Base-by-base conservation (phyloP, 1,140 invertebrate genomes). In the Drosophila teissieri region DNA sequence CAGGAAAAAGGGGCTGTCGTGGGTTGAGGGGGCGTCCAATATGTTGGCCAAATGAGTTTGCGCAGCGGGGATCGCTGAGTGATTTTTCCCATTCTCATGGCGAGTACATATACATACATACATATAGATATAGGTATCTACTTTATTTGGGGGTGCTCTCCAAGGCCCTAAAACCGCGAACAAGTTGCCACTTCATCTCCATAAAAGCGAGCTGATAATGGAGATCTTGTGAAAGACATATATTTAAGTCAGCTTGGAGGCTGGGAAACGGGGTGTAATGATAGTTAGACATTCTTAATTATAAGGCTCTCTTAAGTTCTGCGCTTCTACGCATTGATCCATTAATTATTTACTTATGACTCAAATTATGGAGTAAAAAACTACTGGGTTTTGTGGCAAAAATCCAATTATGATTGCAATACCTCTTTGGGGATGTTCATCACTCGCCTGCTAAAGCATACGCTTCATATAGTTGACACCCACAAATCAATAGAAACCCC, bases 41-140 rank as follows among this genome's bases (percentile, higher is more conserved):
- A 44, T 53, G 36, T 68, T 68, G 61, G 61, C 64, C 64, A 68
- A 68, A 52, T 68, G 37, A 44, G 64, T 36, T 31, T 24, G 46
- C 45, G 6, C 64, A 24, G 22, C 31, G 36, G 61, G 45, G 36
- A 12, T 15, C 40, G 34, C 40, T 64, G 27, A 64, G 60, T 67
- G 64, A 64, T 36, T 67, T 42, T 46, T 17, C 34, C 22, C 15
- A 34, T 48, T 65, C 10, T 24, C 19, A 34, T 57, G 27, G 31
- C 34, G 12, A 52, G 10, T 31, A 31, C 31, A 31, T 31, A 31
- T 31, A 31, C 31, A 31, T 31, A 8, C 1, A 7, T n/a, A n/a
- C n/a, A n/a, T 27, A 7, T 27, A 27, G 3, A 27, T 19, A 24
- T 31, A 31, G 14, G 15, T 10, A n/a, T 63, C 14, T 6, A 45